Conservation (phyloP, 2,888 invertebrate species). For the Drosophila fungiperda region DNA sequence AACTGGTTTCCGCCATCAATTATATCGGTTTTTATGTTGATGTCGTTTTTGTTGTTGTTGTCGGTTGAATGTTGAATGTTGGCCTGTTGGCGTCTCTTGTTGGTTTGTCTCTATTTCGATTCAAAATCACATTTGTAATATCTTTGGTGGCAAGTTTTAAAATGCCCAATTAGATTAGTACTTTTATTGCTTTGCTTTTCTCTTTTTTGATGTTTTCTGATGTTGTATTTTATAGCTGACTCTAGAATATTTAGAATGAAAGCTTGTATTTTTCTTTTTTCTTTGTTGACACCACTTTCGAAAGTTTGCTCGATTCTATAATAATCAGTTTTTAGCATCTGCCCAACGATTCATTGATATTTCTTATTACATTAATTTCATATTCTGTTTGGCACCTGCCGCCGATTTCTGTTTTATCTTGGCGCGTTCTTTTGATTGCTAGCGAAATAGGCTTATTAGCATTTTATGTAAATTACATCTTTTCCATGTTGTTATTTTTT, state of each 20-base stretch:
- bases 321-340: slow-evolving; percentile 21
- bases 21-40: slow-evolving; percentile 45
- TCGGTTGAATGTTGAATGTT: slow-evolving; percentile 40
- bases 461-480: slow-evolving; percentile 63
- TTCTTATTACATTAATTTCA: slow-evolving; percentile 33
- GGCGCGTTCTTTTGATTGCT: slow-evolving; percentile 39
- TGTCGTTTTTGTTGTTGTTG: slow-evolving; percentile 21
- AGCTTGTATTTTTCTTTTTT: neutral
- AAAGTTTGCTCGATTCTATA: slow-evolving; percentile 17
- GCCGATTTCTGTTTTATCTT: slow-evolving; percentile 57
- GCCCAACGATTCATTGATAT: slow-evolving; percentile 31
- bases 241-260: slow-evolving; percentile 2
- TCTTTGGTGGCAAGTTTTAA: slow-evolving; percentile 31
- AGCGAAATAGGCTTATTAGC: slow-evolving; percentile 67
- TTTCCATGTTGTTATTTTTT: slow-evolving; percentile 18
- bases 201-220: slow-evolving; percentile 12
- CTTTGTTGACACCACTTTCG: slow-evolving; percentile 8
- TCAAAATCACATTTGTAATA: slow-evolving; percentile 20
- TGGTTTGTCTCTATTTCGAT: slow-evolving; percentile 31
- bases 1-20: slow-evolving; percentile 73
- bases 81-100: slow-evolving; percentile 28
- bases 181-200: slow-evolving; percentile 30
- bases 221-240: neutral
- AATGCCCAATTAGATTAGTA: slow-evolving; percentile 39
- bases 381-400: slow-evolving; percentile 50